Base-by-base conservation (phyloP, 2,888 invertebrate genomes). In the Coelinius sp. region DNA sequence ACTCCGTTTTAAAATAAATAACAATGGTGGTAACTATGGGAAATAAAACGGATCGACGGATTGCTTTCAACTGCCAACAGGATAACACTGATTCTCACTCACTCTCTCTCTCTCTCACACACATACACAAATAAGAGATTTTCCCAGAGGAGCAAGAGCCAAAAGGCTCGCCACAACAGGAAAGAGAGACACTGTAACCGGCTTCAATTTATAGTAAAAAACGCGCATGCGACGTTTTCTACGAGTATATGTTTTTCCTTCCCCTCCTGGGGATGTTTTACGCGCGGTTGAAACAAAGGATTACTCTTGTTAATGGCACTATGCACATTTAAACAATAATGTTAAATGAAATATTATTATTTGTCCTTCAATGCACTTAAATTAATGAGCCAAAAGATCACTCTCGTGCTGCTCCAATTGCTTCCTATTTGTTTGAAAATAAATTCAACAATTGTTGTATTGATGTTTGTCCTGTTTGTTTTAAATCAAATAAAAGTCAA, bases 1-100 rank as follows among this genome's bases (percentile, higher is more conserved):
- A 77, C 75, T 71, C 73, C 70, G 71, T 63, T 31, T 35, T 31
- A n/a, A 25, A 53, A n/a, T 25, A 38, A 22, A 62, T 22, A 62
- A 38, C 17, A 27, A 44, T 10, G 17, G 17, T 1, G 44, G 62
- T 27, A 69, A 69, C 68, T 25, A 64, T 56, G 31, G 59, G 10
- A 59, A 59, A 68, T n/a, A 46, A 65, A 70, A 53, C 70, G 56
- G 53, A 27, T 25, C 31, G 31, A 52, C 27, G 44, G 52, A 44
- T 65, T 65, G 64, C 56, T 65, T 53, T 53, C 53, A 41, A 41
- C 66, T 25, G 56, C 53, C 31, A 46, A 41, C 56, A 59, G 62
- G 66, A 56, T 66, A 71, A 59, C 71, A 71, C 67, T 67, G 67
- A 67, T 67, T 38, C 65, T 31, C 63, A 63, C 63, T 63, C 22